Base-by-base conservation (phyloP, 1,140 invertebrate genomes). In the Atta texana region DNA sequence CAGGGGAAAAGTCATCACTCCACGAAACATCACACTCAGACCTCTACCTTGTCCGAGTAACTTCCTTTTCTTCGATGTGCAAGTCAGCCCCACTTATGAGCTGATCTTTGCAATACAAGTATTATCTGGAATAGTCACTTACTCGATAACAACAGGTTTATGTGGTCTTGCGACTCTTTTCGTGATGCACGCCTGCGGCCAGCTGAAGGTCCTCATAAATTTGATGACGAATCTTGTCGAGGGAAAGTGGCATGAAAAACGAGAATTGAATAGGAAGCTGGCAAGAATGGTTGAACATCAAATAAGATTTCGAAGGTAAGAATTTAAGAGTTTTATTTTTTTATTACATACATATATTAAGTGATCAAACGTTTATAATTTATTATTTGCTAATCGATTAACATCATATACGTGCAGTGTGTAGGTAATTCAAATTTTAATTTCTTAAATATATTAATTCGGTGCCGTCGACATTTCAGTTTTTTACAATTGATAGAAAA, bases 401-500 rank as follows among this genome's bases (percentile, higher is more conserved):
- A 68, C 3, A 39, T 66, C 12, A 66, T 14, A n/a, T 68, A 68
- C n/a, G 0, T 8, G 34, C 34, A 21, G 34, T 12, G 0, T 68
- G 34, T 21, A 39, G 34, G 12, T 39, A 68, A 21, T 68, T 68
- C 0, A 31, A n/a, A 61, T 80, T 51, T 0, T 86, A 24, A 1
- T 39, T 78, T 21, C 2, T 1, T 34, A 12, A 71, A 24, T 24
- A 59, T 5, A 16, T 63, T 12, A 1, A 59, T 44, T 74, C 16
- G 18, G 28, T 82, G 6, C 18, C 21, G 18, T 7, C 34, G 21
- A 55, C 4, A 69, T 87, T 87, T 68, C 18, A 93, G 93, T 44
- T 92, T 93, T 57, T 87, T 91, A 8, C 53, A 68, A 6, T 44
- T 84, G 4, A 86, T 92, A n/a, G 92, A 93, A 74, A 59, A 87